Base-by-base conservation (phyloP, 1,140 invertebrate species). In the Drosophila tsacasi region DNA sequence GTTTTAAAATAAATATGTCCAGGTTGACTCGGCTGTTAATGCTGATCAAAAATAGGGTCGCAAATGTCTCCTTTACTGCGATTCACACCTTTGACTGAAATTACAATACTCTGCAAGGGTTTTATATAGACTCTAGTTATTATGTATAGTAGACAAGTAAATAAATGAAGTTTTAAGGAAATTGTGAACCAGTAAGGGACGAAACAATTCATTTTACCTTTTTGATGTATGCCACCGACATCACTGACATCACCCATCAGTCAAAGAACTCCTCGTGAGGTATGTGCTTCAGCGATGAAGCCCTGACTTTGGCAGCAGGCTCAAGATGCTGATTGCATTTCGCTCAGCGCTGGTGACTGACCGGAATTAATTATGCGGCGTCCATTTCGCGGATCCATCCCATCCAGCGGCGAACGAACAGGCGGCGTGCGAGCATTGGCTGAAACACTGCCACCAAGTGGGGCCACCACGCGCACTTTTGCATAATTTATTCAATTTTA, bases 401-500 rank as follows among this genome's bases (percentile, higher is more conserved):
- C 54, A 39, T 23, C 32, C 32, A 13, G n/a, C 10, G n/a, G 17
- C 10, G 5, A 13, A 19, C 8, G 9, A 3, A 12, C n/a, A n/a
- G 58, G 30, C 5, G 13, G 57, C 8, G 64, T 32, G n/a, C 5
- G 27, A 35, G 65, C 37, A 71, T 42, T 32, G 54, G 37, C 66
- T 58, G 40, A 40, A 17, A 54, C 50, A 54, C n/a, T 8, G n/a
- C 21, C 37, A 46, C 25, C 52, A 35, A 65, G 57, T 59, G 64
- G 57, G 76, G 47, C 74, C 76, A 67, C 76, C 79, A 61, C 68
- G 59, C 72, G 47, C 68, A 80, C 76, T 81, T 90, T 89, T 89
- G 78, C 84, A 89, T 89, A 89, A 89, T 89, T 89, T 89, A 89
- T 89, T 89, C 84, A 89, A 76, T 89, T 89, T 89, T 89, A 89